Evolutionary conservation across 2,888 invertebrate species (phyloP), one percentile per base, ranked within the genome.

Genomic region (Trypoxylon attenuatum): DNA sequence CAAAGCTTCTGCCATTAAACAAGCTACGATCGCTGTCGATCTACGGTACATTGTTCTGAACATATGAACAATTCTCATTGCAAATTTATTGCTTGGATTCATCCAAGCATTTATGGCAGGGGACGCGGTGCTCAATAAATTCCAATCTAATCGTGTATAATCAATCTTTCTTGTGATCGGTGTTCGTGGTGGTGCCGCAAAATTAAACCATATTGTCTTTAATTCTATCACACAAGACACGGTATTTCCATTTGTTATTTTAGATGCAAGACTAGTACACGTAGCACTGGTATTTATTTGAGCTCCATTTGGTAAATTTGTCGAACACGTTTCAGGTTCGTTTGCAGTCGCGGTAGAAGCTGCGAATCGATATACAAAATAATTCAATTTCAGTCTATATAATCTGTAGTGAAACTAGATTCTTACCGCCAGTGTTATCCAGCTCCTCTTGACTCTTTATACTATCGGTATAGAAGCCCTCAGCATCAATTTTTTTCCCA

Each of bases 51-150:
- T 90, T 1, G 93, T 93, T 38, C 94, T 90, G 76, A 95, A 91
- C 89, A 97, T 90, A 55, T 94, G 92, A 25, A 95, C 94, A 46
- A 94, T 92, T 73, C 95, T 91, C 64, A 95, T 94, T 46, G 96
- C 94, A 63, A 98, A 91, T 15, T 96, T 90, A 88, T 97, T 97
- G 86, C 94, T 93, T 0, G 98, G 97, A 89, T 97, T 97, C 93
- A 98, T 94, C 98, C 98, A 98, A 0, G 98, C 97, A 83, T 97
- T 97, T 77, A 98, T 98, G 0, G 97, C 96, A 0, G 98, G 98
- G 0, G 97, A 96, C 4, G 97, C 97, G 1, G 98, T 98, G 84
- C 97, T 97, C 52, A 98, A 88, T 55, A 98, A 88, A 88, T 98
- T 98, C 98, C 98, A 98, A 87, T 98, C 98, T 79, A 97, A 88